Base-by-base conservation (phyloP, 2,113 vertebrate species). In the Cryptotis parvus region DNA sequence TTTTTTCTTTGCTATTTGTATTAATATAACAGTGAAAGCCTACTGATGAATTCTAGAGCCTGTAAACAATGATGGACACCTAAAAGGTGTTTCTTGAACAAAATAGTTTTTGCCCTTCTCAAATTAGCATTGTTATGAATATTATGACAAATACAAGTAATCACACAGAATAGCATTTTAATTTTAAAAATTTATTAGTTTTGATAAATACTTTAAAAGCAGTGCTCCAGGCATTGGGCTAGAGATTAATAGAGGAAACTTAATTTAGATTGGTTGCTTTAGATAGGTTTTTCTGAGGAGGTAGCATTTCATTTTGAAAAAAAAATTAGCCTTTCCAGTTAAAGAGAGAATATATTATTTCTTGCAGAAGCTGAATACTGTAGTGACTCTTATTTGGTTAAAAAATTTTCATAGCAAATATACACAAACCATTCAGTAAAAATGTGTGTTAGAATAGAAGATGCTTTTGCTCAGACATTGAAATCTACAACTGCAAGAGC, bases 171-270 rank as follows among this genome's bases (percentile, higher is more conserved):
- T 29, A 65, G 8, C 22, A 22, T 58, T 37, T 6, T 55, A 20
- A 41, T 70, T 74, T 63, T 63, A 35, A 79, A 41, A 55, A 72
- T 22, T 72, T 45, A 72, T 22, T 72, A 70, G 58, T 72, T 89
- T 73, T 88, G 49, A 10, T n/a, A 77, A 83, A 18, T 81, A 41
- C 45, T 80, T 81, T 73, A 27, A 92, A 76, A 90, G 8, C 14
- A 65, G 65, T 31, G 15, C 18, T 14, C 55, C 26, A 41, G n/a
- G 7, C 66, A 55, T 43, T 81, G 8, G 65, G 10, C 37, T 69
- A 1, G 33, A 77, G 41, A 80, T 33, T 76, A 29, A 87, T 24
- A 73, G 16, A 14, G 22, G 73, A 74, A 61, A 78, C 1, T 63
- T 84, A 65, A 91, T 86, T 80, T 84, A 74, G 29, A 52, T 73